Conservation (phyloP, 1,140 invertebrate genomes). For the Euglossa dilemma region DNA sequence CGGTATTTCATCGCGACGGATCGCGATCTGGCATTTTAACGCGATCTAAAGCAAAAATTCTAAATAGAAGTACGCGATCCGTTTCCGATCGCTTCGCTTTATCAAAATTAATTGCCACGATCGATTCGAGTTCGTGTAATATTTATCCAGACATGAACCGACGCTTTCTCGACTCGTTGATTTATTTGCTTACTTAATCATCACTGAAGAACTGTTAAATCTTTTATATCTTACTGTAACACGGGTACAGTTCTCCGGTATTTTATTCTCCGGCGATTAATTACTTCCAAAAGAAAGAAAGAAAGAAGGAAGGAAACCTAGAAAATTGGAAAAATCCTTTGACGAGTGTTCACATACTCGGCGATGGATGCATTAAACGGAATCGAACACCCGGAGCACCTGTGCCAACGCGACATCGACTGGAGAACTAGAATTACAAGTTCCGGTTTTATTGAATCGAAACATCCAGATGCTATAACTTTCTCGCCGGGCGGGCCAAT, state of each 20-base stretch:
- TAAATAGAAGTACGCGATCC: background rate
- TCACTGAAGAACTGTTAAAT: no score
- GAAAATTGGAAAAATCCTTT: no score
- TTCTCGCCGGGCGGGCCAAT: background rate
- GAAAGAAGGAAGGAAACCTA: no score
- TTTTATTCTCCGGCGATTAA: no score
- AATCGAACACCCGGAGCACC: no score
- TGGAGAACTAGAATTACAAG: background rate
- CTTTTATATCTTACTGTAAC: no score
- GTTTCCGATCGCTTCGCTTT: background rate
- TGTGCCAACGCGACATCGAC: background rate
- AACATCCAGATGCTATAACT: background rate
- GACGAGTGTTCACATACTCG: no score
- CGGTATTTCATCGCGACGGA: constrained; percentile 48
- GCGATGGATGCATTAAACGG: no score
- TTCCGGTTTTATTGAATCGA: constrained; percentile 12
- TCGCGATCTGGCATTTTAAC: constrained; percentile 44
- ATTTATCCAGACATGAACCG: background rate
- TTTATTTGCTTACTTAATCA: background rate
- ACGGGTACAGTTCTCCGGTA: no score
- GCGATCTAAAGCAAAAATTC: constrained; percentile 42
- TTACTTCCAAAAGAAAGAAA: no score
- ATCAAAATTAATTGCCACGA: constrained; percentile 6
- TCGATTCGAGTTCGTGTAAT: background rate
- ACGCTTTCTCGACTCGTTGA: background rate